Evolutionary conservation across 2,888 invertebrate genomes (phyloP).

Genomic region (Hyposoter dolosus): DNA sequence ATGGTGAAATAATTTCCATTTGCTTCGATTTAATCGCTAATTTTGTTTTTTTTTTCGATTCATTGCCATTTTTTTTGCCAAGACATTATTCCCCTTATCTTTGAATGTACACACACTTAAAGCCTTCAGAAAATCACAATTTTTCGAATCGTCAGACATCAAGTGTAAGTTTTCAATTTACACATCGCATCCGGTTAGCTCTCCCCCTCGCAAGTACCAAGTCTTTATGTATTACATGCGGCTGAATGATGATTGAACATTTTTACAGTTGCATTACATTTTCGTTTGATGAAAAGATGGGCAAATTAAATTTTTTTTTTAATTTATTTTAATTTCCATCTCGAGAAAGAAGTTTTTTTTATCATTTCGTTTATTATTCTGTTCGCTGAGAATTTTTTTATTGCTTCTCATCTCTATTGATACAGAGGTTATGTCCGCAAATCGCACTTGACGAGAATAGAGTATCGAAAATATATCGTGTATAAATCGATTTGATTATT

Average conservation of each 20-base stretch:
- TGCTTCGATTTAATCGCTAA: constrained; percentile 39
- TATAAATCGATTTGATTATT: constrained; percentile 77
- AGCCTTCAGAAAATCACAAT: constrained; percentile 74
- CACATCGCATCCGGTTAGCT: constrained; percentile 24
- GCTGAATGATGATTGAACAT: constrained; percentile 31
- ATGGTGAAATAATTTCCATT: not conserved
- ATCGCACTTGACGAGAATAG: constrained; percentile 72
- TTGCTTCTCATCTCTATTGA: constrained; percentile 70
- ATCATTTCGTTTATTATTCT: constrained; percentile 26
- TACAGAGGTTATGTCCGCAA: constrained; percentile 65
- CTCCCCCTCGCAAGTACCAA: constrained; percentile 19
- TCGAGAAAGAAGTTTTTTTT: constrained; percentile 37
- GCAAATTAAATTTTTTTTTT: not conserved
- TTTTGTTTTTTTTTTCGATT: constrained; percentile 26
- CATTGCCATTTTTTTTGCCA: constrained; percentile 1
- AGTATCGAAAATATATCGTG: constrained; percentile 78
- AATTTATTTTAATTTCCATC: constrained; percentile 4
- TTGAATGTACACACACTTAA: constrained; percentile 69
- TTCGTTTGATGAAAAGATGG: constrained; percentile 20
- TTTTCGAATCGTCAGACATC: constrained; percentile 66
- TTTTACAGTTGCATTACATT: constrained; percentile 43
- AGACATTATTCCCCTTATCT: constrained; percentile 23
- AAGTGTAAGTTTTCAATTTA: constrained; percentile 44
- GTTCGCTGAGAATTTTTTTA: constrained; percentile 55
- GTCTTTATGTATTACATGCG: constrained; percentile 11